Evolutionary conservation across 1,140 invertebrate genomes (phyloP).

Genomic region (Cherax quadricarinatus): DNA sequence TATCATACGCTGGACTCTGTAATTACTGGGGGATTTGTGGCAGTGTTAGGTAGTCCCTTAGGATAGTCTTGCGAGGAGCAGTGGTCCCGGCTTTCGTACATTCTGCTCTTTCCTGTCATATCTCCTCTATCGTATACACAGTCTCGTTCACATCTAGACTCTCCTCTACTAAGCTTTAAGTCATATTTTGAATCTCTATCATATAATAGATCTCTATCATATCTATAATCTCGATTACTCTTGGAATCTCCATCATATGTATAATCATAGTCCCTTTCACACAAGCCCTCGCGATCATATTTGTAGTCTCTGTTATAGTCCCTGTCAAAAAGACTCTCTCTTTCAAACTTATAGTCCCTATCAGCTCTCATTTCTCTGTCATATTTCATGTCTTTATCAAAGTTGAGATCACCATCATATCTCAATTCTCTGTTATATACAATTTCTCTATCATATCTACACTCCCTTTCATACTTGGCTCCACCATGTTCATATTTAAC

Average conservation of each 20-base stretch:
- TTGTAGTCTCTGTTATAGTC: conserved; percentile 39
- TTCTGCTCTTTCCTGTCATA: conserved; percentile 14
- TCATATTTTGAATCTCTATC: conserved; percentile 10
- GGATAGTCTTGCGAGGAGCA: conserved; percentile 50
- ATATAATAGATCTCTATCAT: conserved; percentile 36
- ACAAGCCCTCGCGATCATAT: conserved; percentile 26
- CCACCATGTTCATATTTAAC: conserved; percentile 21
- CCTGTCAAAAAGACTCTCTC: conserved; percentile 19
- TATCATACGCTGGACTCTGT: conserved; percentile 68
- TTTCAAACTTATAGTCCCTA: conserved; percentile 32
- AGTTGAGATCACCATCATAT: conserved; percentile 9
- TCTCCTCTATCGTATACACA: conserved; percentile 39
- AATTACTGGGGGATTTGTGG: conserved; percentile 60
- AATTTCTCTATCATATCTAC: conserved; percentile 29
- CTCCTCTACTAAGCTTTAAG: conserved; percentile 34
- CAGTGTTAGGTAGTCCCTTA: conserved; percentile 56
- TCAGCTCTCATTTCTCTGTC: conserved; percentile 12
- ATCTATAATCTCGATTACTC: conserved; percentile 24
- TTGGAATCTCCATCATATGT: conserved; percentile 39
- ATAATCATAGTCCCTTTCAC: conserved; percentile 44
- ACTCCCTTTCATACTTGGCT: conserved; percentile 20
- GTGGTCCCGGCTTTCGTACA: conserved; percentile 50
- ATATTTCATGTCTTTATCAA: conserved; percentile 10
- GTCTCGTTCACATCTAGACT: conserved; percentile 36
- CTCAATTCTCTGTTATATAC: conserved; percentile 30